Evolutionary conservation across 2,888 invertebrate species (phyloP).

Genomic region (Agonopterix heracliana): DNA sequence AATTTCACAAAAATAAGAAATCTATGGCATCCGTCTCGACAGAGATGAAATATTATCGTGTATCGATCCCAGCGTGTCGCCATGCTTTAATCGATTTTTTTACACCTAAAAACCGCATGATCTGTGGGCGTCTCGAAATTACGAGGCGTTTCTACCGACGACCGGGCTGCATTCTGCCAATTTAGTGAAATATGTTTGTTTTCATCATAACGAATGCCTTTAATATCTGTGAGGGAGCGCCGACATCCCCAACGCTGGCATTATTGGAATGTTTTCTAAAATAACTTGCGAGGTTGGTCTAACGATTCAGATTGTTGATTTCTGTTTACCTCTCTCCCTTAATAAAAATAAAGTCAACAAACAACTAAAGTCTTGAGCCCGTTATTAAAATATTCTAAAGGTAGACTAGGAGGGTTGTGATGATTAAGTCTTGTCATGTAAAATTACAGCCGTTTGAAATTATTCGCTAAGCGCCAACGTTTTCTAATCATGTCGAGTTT

Average conservation of each 20-base stretch:
- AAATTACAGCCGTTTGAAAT: conserved; percentile 33
- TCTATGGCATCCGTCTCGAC: conserved; percentile 54
- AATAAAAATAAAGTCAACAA: conserved; percentile 2
- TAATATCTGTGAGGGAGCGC: conserved; percentile 39
- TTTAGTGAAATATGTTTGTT: conserved; percentile 71
- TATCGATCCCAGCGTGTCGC: conserved; percentile 74
- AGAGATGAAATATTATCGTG: conserved; percentile 70
- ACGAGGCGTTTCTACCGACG: conserved; percentile 68
- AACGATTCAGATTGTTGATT: conserved; percentile 31
- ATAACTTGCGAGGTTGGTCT: conserved; percentile 64
- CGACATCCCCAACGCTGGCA: conserved; percentile 30
- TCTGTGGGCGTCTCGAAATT: conserved; percentile 64
- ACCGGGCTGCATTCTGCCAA: conserved; percentile 44
- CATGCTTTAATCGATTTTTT: conserved; percentile 74
- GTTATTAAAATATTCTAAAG: conserved; percentile 10
- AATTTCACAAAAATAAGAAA: conserved; percentile 65
- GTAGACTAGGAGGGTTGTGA: conserved; percentile 16
- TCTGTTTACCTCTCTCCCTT: conserved; percentile 15
- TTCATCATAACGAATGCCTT: conserved; percentile 58
- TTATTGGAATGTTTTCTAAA: conserved; percentile 54
- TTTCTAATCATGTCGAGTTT: conserved; percentile 22
- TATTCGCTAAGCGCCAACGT: conserved; percentile 29
- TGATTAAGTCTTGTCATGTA: conserved; percentile 52
- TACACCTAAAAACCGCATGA: conserved; percentile 72
- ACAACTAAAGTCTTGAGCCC: neutral